Percentiles rank a stretch among this genome's conserved stretches.
Conservation (phyloP, 2,888 invertebrate species). For the Drosophila suboccidentalis region DNA sequence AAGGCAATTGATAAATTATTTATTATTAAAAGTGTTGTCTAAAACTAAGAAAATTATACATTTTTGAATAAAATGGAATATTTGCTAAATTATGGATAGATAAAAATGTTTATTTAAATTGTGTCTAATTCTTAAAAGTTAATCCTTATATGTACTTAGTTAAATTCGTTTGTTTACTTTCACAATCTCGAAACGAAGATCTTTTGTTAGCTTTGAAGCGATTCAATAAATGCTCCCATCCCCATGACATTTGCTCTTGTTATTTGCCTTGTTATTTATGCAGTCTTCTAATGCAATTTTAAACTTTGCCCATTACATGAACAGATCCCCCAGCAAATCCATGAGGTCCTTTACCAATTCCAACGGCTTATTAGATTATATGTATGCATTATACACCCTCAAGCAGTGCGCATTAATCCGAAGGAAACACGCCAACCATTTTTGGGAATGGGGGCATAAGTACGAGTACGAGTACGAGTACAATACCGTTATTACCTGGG, state of each 20-base stretch:
- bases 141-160: no score
- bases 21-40: no score
- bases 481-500: constrained; percentile 56
- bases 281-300: constrained; percentile 70
- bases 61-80: no score
- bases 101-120: neutral
- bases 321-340: constrained; percentile 25
- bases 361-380: constrained; percentile 77
- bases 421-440: constrained; percentile 62
- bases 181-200: constrained; percentile 4
- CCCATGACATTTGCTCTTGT: constrained; percentile 28
- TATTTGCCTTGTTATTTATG: constrained; percentile 67
- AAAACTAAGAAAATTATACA: no score
- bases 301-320: constrained; percentile 58
- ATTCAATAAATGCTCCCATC: constrained; percentile 36
- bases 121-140: neutral
- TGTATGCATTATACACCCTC: constrained; percentile 69
- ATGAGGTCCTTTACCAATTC: constrained; percentile 55
- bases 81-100: no score
- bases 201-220: constrained; percentile 34
- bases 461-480: neutral
- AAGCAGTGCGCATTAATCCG: constrained; percentile 70
- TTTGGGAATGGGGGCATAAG: constrained; percentile 7
- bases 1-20: no score
- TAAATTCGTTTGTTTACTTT: neutral